phyloP scores from a whole-genome alignment of 2,113 vertebrate genomes.

The Leptosomus discolor region DNA sequence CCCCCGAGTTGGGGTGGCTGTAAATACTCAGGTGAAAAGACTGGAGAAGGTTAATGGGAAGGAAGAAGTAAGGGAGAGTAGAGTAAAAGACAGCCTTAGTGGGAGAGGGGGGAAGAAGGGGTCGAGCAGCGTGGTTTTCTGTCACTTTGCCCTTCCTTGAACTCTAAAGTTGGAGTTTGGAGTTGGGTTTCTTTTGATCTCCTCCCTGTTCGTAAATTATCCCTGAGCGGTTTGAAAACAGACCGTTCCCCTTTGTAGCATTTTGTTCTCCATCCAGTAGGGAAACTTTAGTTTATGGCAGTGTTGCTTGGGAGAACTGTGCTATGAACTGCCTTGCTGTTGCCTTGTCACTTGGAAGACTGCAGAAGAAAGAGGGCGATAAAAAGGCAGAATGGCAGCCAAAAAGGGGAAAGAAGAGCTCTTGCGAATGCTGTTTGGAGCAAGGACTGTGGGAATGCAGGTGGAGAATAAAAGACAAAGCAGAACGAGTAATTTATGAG shows the following conservation, averaged over 20 bases:
- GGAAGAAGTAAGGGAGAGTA: neutral
- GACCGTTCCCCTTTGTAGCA: neutral
- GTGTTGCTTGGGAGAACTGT: conserved; percentile 39
- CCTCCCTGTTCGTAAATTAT: conserved; percentile 52
- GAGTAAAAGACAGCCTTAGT: neutral
- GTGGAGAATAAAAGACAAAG: conserved; percentile 51
- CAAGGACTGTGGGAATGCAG: conserved; percentile 51
- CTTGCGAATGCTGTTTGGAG: conserved; percentile 7
- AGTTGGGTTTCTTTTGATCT: conserved; percentile 61
- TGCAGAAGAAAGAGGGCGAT: conserved; percentile 36
- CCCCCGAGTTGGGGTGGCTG: neutral
- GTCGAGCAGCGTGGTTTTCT: neutral
- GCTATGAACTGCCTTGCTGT: conserved; percentile 37
- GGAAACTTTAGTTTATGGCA: conserved; percentile 40
- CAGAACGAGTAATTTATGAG: conserved; percentile 28
- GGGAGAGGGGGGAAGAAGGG: neutral
- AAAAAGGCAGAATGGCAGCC: conserved; percentile 47
- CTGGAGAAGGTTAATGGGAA: neutral
- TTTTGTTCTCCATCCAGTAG: conserved; percentile 33
- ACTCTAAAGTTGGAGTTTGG: neutral
- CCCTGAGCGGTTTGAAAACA: neutral
- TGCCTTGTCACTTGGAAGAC: conserved; percentile 34
- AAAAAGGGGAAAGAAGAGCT: conserved; percentile 31
- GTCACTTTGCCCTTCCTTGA: neutral
- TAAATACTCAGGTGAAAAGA: conserved; percentile 38